Percentiles rank a stretch among this genome's conserved stretches.
These are phyloP conservation scores for Sitta carolinensis DNA, from an alignment of 2,797 vertebrate species.

Conservation along the genomic window DNA sequence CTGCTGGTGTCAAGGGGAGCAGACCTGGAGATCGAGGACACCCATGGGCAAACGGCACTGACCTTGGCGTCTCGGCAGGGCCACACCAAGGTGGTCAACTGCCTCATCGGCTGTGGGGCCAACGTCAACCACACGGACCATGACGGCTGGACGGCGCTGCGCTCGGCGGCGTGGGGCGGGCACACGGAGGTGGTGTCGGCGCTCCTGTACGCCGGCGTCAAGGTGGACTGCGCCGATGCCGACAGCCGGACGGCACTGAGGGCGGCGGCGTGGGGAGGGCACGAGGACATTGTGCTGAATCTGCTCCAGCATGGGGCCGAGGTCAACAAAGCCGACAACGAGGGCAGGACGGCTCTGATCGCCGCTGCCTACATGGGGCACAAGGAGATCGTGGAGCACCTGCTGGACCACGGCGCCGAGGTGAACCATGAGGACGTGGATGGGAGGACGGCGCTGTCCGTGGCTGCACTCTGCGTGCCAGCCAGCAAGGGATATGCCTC, in stretches of 20 bases:
- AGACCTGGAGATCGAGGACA: slow-evolving; percentile 91
- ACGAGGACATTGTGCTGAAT: slow-evolving; percentile 96
- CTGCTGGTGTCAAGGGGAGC: slow-evolving; percentile 91
- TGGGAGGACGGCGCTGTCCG: slow-evolving; percentile 92
- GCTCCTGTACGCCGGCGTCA: slow-evolving; percentile 94
- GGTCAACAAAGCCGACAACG: slow-evolving; percentile 97
- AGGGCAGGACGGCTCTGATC: slow-evolving; percentile 95
- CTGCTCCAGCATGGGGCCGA: slow-evolving; percentile 95
- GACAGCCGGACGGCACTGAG: slow-evolving; percentile 93
- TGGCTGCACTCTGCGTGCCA: slow-evolving; percentile 95
- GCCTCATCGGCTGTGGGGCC: slow-evolving; percentile 92
- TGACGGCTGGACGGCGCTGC: slow-evolving; percentile 94
- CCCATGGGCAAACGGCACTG: slow-evolving; percentile 93
- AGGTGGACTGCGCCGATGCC: slow-evolving; percentile 94
- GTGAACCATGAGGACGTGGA: slow-evolving; percentile 97
- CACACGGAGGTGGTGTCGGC: slow-evolving; percentile 97
- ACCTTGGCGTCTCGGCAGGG: slow-evolving; percentile 96
- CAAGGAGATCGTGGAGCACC: slow-evolving; percentile 94
- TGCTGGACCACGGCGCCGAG: slow-evolving; percentile 92
- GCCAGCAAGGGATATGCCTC: slow-evolving; percentile 96
- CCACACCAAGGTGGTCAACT: slow-evolving; percentile 96
- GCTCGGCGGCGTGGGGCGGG: slow-evolving; percentile 96
- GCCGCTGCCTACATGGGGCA: slow-evolving; percentile 99
- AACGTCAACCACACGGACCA: slow-evolving; percentile 96
- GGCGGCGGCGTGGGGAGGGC: slow-evolving; percentile 97